These are phyloP conservation scores for Acheta domesticus DNA, from an alignment of 2,888 invertebrate genomes.

Conservation along the genomic window DNA sequence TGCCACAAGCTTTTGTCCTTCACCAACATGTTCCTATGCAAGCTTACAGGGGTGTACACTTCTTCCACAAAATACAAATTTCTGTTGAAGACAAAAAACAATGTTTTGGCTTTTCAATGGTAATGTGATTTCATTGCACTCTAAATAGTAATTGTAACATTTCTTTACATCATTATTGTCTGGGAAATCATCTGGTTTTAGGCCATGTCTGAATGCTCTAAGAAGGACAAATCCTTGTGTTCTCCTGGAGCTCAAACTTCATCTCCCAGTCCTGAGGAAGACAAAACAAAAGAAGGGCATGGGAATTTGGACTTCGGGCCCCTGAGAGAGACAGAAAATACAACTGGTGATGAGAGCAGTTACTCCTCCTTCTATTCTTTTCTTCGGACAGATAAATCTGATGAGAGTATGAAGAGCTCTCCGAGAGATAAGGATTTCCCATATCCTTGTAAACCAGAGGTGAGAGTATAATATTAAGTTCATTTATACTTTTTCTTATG, in stretches of 20 bases:
- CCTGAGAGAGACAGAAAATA: conserved; percentile 18
- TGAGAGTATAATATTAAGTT: not conserved
- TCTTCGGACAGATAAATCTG: conserved; percentile 42
- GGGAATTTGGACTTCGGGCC: conserved; percentile 21
- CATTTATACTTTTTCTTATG: not conserved
- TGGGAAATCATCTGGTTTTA: conserved; percentile 40
- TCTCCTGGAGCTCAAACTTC: conserved; percentile 50
- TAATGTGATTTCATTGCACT: too few species aligned
- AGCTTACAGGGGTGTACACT: too few species aligned
- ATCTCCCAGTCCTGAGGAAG: conserved; percentile 38
- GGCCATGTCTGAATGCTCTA: conserved; percentile 58
- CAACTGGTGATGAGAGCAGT: conserved; percentile 43
- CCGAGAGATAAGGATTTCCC: conserved; percentile 22
- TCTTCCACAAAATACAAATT: too few species aligned
- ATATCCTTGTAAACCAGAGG: not conserved
- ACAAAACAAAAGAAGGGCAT: conserved; percentile 28
- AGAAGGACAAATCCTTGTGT: conserved; percentile 51
- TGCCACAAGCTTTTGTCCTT: too few species aligned
- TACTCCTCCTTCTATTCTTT: conserved; percentile 47
- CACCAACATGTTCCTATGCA: too few species aligned
- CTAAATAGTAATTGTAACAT: too few species aligned
- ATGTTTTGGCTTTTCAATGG: too few species aligned
- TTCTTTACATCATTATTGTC: too few species aligned
- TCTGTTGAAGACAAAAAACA: too few species aligned
- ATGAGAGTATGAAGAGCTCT: conserved; percentile 42